Percentiles rank a stretch among this genome's conserved stretches.
Conservation (phyloP, 2,113 vertebrate genomes). For the Neogale vison region DNA sequence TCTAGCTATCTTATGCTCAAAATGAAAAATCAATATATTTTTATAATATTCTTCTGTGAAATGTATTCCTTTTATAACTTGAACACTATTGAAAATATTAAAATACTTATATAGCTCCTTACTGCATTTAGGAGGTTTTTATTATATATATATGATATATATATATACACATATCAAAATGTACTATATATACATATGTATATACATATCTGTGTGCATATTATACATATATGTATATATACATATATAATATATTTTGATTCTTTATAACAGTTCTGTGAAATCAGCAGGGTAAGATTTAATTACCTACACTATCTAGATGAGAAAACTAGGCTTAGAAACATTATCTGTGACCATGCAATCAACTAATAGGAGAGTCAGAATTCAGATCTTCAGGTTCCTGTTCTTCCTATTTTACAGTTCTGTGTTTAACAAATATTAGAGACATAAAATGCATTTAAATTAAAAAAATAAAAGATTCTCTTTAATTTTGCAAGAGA, state of each 20-base stretch:
- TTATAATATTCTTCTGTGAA: background rate
- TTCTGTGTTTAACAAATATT: background rate
- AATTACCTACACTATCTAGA: background rate
- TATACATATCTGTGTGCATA: background rate
- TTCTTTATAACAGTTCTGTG: background rate
- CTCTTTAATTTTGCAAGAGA: background rate
- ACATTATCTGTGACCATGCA: background rate
- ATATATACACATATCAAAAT: background rate
- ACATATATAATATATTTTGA: background rate
- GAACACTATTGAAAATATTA: background rate
- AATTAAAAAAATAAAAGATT: background rate
- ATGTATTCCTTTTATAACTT: background rate
- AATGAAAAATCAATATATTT: conserved; percentile 32
- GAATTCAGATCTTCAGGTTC: background rate
- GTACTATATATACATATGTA: background rate
- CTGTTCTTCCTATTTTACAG: background rate
- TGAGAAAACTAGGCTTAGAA: background rate
- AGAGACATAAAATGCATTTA: background rate
- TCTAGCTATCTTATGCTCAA: background rate
- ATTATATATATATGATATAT: background rate
- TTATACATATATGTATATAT: background rate
- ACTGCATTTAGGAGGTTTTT: background rate
- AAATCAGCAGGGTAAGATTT: background rate
- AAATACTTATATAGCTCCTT: background rate
- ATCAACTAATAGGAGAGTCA: background rate